Percentiles rank a stretch among this genome's conserved stretches.
Evolutionary conservation across 1,140 invertebrate genomes (phyloP).

Genomic region (Panagrolaimus sp.): DNA sequence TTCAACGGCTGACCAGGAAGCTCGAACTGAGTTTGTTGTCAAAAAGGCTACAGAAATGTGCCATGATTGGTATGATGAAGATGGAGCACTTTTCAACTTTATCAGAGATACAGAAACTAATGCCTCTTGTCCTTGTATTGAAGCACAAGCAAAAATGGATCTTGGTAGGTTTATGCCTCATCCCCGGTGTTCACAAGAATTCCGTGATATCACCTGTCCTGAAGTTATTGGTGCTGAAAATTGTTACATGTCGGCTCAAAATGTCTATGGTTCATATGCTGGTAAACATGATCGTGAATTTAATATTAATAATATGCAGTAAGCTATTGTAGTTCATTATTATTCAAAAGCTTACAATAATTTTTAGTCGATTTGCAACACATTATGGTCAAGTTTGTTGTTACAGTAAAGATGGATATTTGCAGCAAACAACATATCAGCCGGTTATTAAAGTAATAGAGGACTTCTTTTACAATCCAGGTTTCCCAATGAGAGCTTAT

Average conservation of each 20-base stretch:
- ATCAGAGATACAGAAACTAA: constrained; percentile 56
- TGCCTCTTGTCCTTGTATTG: constrained; percentile 54
- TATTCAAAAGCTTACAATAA: neutral
- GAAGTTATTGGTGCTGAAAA: constrained; percentile 55
- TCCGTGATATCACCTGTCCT: constrained; percentile 57
- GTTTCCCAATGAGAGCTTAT: constrained; percentile 54
- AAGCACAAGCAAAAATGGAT: constrained; percentile 49
- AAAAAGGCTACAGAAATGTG: constrained; percentile 54
- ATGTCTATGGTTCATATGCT: constrained; percentile 41
- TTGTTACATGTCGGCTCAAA: constrained; percentile 55
- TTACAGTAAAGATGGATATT: constrained; percentile 51
- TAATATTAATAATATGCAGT: neutral
- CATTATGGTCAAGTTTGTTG: constrained; percentile 58
- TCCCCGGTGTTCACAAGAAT: constrained; percentile 55
- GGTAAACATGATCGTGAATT: neutral
- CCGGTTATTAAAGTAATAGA: constrained; percentile 55
- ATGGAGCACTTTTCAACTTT: constrained; percentile 45
- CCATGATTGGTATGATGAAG: constrained; percentile 53
- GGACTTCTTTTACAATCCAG: constrained; percentile 55
- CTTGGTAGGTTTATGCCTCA: constrained; percentile 57
- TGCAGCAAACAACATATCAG: constrained; percentile 56
- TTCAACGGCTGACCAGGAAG: constrained; percentile 18
- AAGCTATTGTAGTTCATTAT: neutral
- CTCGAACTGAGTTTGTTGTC: constrained; percentile 42
- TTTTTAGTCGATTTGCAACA: constrained; percentile 53